Base-by-base conservation (phyloP, 2,888 invertebrate genomes). In the Drosophila hawaiiensis region DNA sequence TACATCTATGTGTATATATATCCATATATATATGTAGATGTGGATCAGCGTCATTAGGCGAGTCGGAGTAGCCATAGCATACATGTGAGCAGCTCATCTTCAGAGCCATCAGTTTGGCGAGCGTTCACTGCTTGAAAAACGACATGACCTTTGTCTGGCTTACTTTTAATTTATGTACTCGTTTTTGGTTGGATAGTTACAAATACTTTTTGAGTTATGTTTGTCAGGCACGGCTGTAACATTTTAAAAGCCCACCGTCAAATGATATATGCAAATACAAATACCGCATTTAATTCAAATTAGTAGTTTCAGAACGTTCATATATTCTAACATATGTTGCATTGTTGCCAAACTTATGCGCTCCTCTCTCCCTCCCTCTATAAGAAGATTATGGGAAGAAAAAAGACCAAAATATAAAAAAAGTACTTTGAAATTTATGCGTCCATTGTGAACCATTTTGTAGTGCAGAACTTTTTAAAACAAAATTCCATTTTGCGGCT, bases 371-470 rank as follows among this genome's bases (percentile, higher is more conserved):
- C 39, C 9, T 5, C 4, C 28, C 28, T 19, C 19, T 55, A 3
- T 28, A 55, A 10, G 29, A 54, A 50, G 49, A 59, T 58, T 53
- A 69, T 62, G 29, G 43, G 29, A 19, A 29, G 53, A 25, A 59
- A 49, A 54, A 49, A 49, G 37, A 37, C 22, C 1, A n/a, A 35
- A 43, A 37, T 43, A 60, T 59, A 50, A 49, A 69, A 68, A 62
- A 66, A 64, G 43, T 56, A 56, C 68, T 65, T 68, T 71, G 59
- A 87, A 87, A 84, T 83, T 88, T 85, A 88, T 85, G 85, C 83
- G 85, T 82, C 85, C 89, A 88, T 79, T 55, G 84, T 84, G 84
- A 80, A 83, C 80, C 84, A 87, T 84, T 84, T 83, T 76, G 81
- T 77, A 81, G 78, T 76, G 82, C 70, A 70, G 68, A 84, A 80